Conservation (phyloP, 2,797 vertebrate species). For the Podargus strigoides region DNA sequence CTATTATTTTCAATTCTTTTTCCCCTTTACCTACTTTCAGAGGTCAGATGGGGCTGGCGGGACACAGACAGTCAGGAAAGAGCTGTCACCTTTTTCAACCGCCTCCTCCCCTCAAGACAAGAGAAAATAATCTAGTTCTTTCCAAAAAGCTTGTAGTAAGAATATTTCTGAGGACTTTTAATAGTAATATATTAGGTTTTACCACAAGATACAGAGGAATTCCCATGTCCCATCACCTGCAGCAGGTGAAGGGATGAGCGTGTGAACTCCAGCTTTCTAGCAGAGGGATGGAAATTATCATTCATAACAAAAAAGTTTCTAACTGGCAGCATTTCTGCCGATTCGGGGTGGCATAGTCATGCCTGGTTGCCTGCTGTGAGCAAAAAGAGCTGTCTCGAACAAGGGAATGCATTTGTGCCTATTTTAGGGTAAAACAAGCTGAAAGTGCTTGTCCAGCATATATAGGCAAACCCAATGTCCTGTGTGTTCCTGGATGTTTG, state of each 20-base stretch:
- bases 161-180: not conserved
- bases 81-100: not conserved
- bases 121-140: not conserved
- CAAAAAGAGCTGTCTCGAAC: too few relatives aligned
- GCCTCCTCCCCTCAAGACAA: not conserved
- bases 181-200: not conserved
- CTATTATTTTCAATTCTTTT: not conserved
- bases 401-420: too few relatives aligned
- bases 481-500: not conserved
- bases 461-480: not conserved
- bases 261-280: not conserved
- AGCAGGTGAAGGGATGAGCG: not conserved
- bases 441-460: too few relatives aligned
- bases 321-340: too few relatives aligned
- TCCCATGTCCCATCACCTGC: not conserved
- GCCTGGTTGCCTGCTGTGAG: too few relatives aligned
- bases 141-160: not conserved
- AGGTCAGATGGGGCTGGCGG: fast-evolving
- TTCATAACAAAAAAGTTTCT: too few relatives aligned
- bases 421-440: too few relatives aligned
- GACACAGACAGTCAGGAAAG: not conserved
- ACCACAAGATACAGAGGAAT: not conserved
- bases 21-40: not conserved
- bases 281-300: not conserved
- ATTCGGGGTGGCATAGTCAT: too few relatives aligned